Evolutionary conservation across 2,113 vertebrate species (phyloP).

Genomic region (Mastomys natalensis): DNA sequence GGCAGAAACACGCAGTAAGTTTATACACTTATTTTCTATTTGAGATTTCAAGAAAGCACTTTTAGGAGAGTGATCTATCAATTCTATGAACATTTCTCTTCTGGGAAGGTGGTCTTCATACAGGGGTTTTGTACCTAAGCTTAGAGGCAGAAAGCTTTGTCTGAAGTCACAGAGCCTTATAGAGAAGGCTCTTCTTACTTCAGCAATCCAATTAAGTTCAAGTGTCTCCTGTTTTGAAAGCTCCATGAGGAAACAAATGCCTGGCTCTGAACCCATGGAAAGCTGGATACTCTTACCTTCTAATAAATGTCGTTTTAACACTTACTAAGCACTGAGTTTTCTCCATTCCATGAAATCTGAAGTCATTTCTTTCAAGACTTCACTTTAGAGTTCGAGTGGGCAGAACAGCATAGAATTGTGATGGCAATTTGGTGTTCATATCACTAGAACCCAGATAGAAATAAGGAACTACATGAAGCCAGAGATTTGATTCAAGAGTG

Average conservation of each 20-base stretch:
- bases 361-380: conserved; percentile 38
- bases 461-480: not conserved
- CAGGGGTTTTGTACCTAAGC: not conserved
- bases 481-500: not conserved
- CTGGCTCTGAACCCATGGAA: not conserved
- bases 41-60: conserved; percentile 29
- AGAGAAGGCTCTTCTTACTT: not conserved
- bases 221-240: not conserved
- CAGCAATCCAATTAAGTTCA: not conserved
- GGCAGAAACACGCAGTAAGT: conserved; percentile 98
- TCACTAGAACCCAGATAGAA: conserved; percentile 33
- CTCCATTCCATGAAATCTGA: not conserved
- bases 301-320: not conserved
- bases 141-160: not conserved
- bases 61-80: not conserved
- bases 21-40: not conserved
- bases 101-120: not conserved
- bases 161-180: not conserved
- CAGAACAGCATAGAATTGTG: not conserved
- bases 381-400: not conserved
- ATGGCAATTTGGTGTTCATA: conserved; percentile 15
- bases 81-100: not conserved
- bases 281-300: not conserved
- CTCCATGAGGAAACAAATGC: not conserved
- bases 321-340: not conserved